Percentiles rank a stretch among this genome's conserved stretches.
These are phyloP conservation scores for Vimba vimba DNA, from an alignment of 2,113 vertebrate genomes.

Conservation along the genomic window DNA sequence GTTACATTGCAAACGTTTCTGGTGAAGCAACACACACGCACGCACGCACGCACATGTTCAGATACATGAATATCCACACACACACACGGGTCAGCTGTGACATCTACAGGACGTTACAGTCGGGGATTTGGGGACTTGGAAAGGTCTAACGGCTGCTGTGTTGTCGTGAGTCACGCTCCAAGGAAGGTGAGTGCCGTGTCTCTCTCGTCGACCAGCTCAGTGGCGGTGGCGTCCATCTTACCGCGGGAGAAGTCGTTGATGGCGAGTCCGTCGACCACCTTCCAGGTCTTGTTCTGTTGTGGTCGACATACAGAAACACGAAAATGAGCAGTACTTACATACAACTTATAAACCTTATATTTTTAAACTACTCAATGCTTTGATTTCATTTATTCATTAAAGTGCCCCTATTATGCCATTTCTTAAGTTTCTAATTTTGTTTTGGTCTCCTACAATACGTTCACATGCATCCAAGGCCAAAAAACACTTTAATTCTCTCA, in stretches of 20 bases:
- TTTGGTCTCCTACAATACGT: too few relatives aligned
- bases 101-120: conserved; percentile 76
- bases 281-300: conserved; percentile 90
- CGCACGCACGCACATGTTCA: background rate
- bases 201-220: conserved; percentile 92
- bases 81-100: conserved; percentile 34
- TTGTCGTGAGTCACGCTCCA: conserved; percentile 82
- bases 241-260: conserved; percentile 93
- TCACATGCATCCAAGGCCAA: too few relatives aligned
- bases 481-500: too few relatives aligned
- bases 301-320: background rate
- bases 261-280: conserved; percentile 87
- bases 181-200: conserved; percentile 92
- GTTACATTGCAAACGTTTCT: conserved; percentile 25
- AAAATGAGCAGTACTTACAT: background rate
- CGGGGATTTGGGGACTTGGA: conserved; percentile 76
- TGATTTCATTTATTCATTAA: background rate
- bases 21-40: conserved; percentile 22
- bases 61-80: conserved; percentile 40
- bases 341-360: background rate
- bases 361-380: background rate
- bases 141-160: conserved; percentile 63
- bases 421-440: too few relatives aligned
- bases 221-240: conserved; percentile 92
- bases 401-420: too few relatives aligned